A percentile compares a stretch with the other conserved stretches of the same genome.
phyloP scores from a whole-genome alignment of 2,888 invertebrate species.

The Scaptomyza caliginosa region DNA sequence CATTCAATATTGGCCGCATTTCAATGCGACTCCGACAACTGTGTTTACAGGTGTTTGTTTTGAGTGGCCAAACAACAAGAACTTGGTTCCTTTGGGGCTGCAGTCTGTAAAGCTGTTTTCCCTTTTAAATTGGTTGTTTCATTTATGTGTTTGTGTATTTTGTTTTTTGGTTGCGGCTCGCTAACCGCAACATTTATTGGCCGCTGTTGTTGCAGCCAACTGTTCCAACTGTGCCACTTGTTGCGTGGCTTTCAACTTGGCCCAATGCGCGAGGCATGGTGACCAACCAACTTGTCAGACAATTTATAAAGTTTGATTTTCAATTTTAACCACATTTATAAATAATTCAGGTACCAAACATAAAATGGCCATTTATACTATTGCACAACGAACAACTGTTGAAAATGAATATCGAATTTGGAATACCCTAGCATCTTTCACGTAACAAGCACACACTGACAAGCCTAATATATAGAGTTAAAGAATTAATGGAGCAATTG shows the following conservation, averaged over 20 bases:
- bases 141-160: neutral
- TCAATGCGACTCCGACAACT: slow-evolving; percentile 23
- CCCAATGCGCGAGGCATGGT: neutral
- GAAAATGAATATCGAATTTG: neutral
- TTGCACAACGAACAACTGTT: too few relatives aligned
- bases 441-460: too few relatives aligned
- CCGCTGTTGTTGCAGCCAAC: slow-evolving; percentile 32
- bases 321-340: slow-evolving; percentile 49
- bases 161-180: slow-evolving; percentile 23
- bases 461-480: too few relatives aligned
- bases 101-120: slow-evolving; percentile 25
- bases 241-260: slow-evolving; percentile 46
- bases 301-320: slow-evolving; percentile 33
- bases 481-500: slow-evolving; percentile 66
- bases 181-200: slow-evolving; percentile 42
- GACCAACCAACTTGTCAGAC: slow-evolving; percentile 15
- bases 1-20: slow-evolving; percentile 16
- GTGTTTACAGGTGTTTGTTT: slow-evolving; percentile 75
- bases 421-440: slow-evolving; percentile 39
- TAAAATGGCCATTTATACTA: too few relatives aligned
- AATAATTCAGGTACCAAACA: slow-evolving; percentile 53
- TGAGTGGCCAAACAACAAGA: slow-evolving; percentile 30
- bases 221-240: slow-evolving; percentile 51
- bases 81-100: slow-evolving; percentile 15
- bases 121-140: slow-evolving; percentile 23